These are phyloP conservation scores for Pachyseris speciosa DNA, from an alignment of 64 coral and sea anemone genomes.

Conservation along the genomic window DNA sequence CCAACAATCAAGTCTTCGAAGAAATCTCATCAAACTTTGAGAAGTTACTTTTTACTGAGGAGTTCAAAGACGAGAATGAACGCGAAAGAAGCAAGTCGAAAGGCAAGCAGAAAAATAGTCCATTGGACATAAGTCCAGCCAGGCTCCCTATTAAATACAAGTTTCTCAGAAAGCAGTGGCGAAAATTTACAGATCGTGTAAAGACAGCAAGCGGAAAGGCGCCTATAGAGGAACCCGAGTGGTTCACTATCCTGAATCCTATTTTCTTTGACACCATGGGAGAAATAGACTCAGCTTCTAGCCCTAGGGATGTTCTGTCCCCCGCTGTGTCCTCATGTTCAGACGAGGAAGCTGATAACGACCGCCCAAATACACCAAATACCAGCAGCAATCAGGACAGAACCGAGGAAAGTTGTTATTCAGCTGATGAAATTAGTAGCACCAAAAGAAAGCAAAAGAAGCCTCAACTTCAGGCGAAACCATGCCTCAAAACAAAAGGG, in stretches of 20 bases:
- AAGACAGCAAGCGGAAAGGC: slow-evolving; percentile 38
- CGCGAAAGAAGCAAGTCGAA: background rate
- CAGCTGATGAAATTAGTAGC: background rate
- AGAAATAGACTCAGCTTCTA: slow-evolving; percentile 27
- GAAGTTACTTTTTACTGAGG: background rate
- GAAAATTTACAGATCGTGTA: slow-evolving; percentile 29
- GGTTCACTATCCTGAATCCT: slow-evolving; percentile 51
- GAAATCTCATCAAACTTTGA: background rate
- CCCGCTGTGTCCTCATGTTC: no score
- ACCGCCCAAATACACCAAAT: background rate
- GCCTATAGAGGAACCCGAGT: slow-evolving; percentile 22
- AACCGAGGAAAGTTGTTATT: background rate
- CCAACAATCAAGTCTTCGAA: slow-evolving; percentile 25
- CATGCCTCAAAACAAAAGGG: background rate
- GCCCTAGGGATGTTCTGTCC: slow-evolving; percentile 21
- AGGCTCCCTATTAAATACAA: slow-evolving; percentile 22
- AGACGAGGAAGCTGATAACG: no score
- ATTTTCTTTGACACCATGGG: slow-evolving; percentile 20
- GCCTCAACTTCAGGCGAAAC: background rate
- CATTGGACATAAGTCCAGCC: background rate
- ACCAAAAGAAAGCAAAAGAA: background rate
- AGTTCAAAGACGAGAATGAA: slow-evolving; percentile 8
- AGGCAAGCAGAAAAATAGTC: background rate
- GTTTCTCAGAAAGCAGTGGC: slow-evolving; percentile 47
- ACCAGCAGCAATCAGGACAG: background rate